Evolutionary conservation across 2,113 vertebrate species (phyloP).

Genomic region (Albula goreensis): DNA sequence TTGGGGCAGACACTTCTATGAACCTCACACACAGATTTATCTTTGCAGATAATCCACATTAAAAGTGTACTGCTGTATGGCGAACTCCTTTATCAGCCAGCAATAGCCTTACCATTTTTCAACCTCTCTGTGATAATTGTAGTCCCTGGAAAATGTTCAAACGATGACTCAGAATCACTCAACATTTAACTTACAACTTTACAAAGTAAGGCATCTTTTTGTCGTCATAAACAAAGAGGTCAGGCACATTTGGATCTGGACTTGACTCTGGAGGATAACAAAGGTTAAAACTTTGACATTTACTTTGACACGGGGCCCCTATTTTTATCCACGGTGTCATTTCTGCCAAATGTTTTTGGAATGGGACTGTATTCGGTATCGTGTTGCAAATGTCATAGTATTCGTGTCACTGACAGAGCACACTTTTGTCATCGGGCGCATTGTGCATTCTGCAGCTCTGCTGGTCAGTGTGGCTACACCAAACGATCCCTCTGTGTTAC

Average conservation of each 20-base stretch:
- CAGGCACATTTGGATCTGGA: conserved; percentile 38
- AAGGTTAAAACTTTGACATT: conserved; percentile 52
- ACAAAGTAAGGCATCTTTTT: conserved; percentile 11
- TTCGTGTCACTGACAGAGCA: conserved; percentile 35
- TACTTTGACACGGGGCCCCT: conserved; percentile 49
- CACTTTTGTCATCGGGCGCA: conserved; percentile 43
- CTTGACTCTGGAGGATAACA: conserved; percentile 28
- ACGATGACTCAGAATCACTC: too few relatives aligned
- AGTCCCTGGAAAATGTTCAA: too few relatives aligned
- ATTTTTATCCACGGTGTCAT: conserved; percentile 45
- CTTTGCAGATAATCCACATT: too few relatives aligned
- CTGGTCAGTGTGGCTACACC: conserved; percentile 33
- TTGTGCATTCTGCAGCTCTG: conserved; percentile 41
- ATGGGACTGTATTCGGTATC: conserved; percentile 43
- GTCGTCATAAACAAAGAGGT: conserved; percentile 24
- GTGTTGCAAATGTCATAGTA: conserved; percentile 50
- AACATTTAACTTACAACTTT: too few relatives aligned
- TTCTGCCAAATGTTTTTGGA: conserved; percentile 45
- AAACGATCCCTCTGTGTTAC: conserved; percentile 15
- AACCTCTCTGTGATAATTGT: too few relatives aligned
- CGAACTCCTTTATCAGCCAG: too few relatives aligned
- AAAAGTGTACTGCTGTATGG: too few relatives aligned
- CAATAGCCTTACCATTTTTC: too few relatives aligned
- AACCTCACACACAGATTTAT: too few relatives aligned
- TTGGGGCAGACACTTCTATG: too few relatives aligned